Percentiles rank a stretch among this genome's conserved stretches.
phyloP scores from a whole-genome alignment of 2,888 invertebrate genomes.

The Nemoura dubitans region DNA sequence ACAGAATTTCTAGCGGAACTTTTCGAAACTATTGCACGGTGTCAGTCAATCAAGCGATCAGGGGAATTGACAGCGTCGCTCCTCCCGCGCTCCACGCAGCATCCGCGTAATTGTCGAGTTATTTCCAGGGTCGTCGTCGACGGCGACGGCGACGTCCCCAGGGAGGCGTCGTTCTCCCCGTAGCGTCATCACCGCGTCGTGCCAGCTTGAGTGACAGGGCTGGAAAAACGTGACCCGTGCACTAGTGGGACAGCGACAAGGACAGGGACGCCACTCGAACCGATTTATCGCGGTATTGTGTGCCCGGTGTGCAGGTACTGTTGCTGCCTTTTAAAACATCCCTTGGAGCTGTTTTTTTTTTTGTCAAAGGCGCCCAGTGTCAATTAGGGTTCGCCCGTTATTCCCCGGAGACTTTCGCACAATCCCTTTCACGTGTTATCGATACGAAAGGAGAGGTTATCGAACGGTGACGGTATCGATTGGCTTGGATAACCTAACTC shows the following conservation, averaged over 20 bases:
- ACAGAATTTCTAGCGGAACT: background rate
- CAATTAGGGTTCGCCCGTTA: background rate
- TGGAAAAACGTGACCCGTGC: background rate
- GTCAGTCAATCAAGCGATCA: slow-evolving; percentile 7
- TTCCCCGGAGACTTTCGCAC: background rate
- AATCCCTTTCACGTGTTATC: background rate
- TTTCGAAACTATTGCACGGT: background rate
- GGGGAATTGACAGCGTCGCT: background rate
- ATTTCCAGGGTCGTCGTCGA: background rate
- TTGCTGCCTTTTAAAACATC: slow-evolving; percentile 1
- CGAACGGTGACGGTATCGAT: background rate
- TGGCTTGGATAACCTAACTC: background rate
- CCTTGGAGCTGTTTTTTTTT: background rate
- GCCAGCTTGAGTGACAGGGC: slow-evolving; percentile 2
- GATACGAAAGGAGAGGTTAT: background rate
- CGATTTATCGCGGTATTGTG: slow-evolving; percentile 1
- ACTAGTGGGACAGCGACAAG: too few relatives aligned
- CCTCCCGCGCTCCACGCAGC: too few relatives aligned
- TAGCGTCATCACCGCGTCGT: background rate
- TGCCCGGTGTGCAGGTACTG: background rate
- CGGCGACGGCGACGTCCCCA: background rate
- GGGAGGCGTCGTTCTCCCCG: background rate
- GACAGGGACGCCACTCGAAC: background rate
- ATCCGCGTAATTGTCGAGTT: slow-evolving; percentile 3
- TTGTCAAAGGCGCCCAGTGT: background rate